These are phyloP conservation scores for Holacanthus passer DNA, from an alignment of 2,113 vertebrate genomes.

Conservation along the genomic window DNA sequence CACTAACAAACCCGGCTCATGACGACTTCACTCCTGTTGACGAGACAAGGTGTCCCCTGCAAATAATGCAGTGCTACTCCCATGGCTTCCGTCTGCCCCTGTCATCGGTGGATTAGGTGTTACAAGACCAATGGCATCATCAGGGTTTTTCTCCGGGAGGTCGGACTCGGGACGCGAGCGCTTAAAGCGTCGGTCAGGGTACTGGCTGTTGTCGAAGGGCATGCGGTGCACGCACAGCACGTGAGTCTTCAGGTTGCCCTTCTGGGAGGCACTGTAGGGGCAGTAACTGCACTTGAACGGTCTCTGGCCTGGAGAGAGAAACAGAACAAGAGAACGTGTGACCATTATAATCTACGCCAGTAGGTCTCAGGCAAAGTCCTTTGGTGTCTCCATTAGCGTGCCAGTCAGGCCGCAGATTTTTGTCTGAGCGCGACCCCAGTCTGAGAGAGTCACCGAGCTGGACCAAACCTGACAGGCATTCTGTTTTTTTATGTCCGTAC, in stretches of 20 bases:
- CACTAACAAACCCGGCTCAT: too few relatives aligned
- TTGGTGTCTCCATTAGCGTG: neutral
- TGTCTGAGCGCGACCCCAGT: too few relatives aligned
- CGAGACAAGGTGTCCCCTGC: neutral
- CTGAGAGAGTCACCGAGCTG: too few relatives aligned
- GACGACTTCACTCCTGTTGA: conserved; percentile 26
- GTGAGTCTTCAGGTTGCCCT: conserved; percentile 97
- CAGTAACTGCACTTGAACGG: conserved; percentile 95
- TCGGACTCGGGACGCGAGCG: conserved; percentile 89
- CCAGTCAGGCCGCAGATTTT: too few relatives aligned
- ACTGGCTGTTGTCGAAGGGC: conserved; percentile 98
- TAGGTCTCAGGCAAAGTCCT: neutral
- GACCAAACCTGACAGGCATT: too few relatives aligned
- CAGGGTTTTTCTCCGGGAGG: conserved; percentile 78
- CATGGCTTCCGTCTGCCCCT: conserved; percentile 19
- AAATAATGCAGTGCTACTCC: neutral
- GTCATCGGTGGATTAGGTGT: neutral
- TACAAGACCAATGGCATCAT: conserved; percentile 69
- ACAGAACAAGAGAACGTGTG: conserved; percentile 23
- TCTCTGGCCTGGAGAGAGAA: conserved; percentile 83
- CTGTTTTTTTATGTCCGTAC: too few relatives aligned
- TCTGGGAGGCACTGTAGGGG: conserved; percentile 95
- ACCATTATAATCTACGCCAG: neutral
- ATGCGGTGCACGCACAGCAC: conserved; percentile 96
- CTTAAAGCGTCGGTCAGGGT: conserved; percentile 95